A percentile compares a stretch with the other conserved stretches of the same genome.
phyloP scores from a whole-genome alignment of 2,797 vertebrate genomes.

The Halcyon badia region DNA sequence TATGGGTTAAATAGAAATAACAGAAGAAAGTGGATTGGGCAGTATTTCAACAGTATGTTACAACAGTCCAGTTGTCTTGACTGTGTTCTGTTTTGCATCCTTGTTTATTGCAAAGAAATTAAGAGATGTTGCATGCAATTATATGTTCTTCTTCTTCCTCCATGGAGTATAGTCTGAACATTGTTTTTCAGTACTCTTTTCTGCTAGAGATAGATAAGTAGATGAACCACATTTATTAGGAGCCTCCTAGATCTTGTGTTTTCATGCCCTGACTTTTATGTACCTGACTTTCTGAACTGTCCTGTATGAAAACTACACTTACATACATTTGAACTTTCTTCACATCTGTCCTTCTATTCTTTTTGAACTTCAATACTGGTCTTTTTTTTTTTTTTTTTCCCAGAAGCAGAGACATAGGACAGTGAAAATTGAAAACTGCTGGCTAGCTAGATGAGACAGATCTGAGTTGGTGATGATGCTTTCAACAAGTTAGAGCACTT shows the following conservation, averaged over 20 bases:
- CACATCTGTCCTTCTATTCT: fast-evolving
- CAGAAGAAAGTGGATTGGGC: not conserved
- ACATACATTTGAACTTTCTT: not conserved
- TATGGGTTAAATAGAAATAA: not conserved
- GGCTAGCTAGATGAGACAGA: not conserved
- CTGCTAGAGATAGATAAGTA: not conserved
- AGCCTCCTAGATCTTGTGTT: not conserved
- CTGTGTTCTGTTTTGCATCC: not conserved
- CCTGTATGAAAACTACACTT: not conserved
- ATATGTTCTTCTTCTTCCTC: not conserved
- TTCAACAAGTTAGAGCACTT: not conserved
- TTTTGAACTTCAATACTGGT: not conserved
- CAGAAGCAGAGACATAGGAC: not conserved
- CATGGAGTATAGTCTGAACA: not conserved
- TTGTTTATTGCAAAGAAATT: not conserved
- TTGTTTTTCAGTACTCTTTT: not conserved
- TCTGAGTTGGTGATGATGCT: not conserved
- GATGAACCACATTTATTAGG: not conserved
- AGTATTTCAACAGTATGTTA: not conserved
- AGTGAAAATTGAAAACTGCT: not conserved
- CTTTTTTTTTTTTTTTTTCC: not conserved
- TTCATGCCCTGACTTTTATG: not conserved
- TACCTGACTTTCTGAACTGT: not conserved
- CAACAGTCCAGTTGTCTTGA: not conserved
- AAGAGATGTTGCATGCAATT: not conserved